A percentile compares a stretch with the other conserved stretches of the same genome.
Conservation (phyloP, 2,888 invertebrate species). For the Lordiphosa andalusiaca region DNA sequence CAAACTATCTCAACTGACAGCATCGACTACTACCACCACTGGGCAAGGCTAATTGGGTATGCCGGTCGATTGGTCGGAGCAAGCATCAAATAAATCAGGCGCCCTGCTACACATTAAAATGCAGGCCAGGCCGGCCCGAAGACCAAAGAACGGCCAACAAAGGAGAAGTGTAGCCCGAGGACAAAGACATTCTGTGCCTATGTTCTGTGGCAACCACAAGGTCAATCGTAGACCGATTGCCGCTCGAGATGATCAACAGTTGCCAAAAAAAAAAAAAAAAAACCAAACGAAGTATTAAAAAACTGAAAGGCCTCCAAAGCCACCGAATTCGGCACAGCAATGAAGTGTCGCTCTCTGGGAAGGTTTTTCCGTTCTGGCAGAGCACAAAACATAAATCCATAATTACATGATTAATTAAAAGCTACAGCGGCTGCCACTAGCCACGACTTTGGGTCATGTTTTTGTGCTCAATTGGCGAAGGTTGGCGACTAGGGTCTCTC, state of each 20-base stretch:
- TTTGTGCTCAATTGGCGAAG: constrained; percentile 36
- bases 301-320: constrained; percentile 52
- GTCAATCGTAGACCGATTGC: constrained; percentile 30
- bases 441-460: constrained; percentile 30
- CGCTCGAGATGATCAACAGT: constrained; percentile 31
- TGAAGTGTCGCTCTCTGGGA: constrained; percentile 31
- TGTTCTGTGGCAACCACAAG: constrained; percentile 43
- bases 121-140: constrained; percentile 31
- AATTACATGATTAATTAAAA: constrained; percentile 59
- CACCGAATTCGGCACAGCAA: constrained; percentile 11
- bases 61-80: constrained; percentile 39
- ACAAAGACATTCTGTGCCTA: constrained; percentile 32
- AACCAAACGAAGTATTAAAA: constrained; percentile 18
- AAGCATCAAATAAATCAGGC: constrained; percentile 36
- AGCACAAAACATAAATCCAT: constrained; percentile 37
- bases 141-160: constrained; percentile 6
- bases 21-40: constrained; percentile 24
- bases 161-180: constrained; percentile 21
- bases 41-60: constrained; percentile 57
- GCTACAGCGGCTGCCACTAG: constrained; percentile 12
- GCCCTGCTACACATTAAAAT: constrained; percentile 33
- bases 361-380: constrained; percentile 44
- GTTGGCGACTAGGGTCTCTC: constrained; percentile 42
- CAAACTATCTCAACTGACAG: constrained; percentile 11
- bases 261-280: background rate